Evolutionary conservation across 2,888 invertebrate genomes (phyloP), one percentile per base, ranked within the genome.

Genomic region (Synanthedon formicaeformis): DNA sequence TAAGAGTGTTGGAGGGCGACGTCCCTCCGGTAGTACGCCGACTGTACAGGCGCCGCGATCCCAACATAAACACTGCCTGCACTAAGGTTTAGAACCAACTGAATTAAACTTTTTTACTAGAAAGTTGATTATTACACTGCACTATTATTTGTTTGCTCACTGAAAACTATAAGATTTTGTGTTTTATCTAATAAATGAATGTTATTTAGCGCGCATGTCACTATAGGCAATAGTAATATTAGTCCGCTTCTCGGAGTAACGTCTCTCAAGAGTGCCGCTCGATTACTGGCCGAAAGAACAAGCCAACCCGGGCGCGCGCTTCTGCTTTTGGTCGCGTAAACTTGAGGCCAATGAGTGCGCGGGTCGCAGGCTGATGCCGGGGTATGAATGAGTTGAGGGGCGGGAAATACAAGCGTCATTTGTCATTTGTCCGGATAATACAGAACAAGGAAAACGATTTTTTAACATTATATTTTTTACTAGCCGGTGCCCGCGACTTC

Each of bases 31-130:
- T 59, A 59, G 63, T 34, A 34, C 34, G 64, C 73, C 75, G 73
- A 77, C 78, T 79, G 73, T 78, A 73, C 69, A 69, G 78, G 70
- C 81, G 71, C 71, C 74, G 78, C 81, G 78, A 71, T 80, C 71
- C 75, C 74, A 79, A 86, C 85, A 85, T 85, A 87, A 87, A 87
- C 86, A 87, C 86, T 82, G 77, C 84, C 86, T 82, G 77, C 84
- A 86, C 85, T 76, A 79, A 75, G 73, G 66, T 71, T 67, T 72
- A 79, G 23, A 23, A 72, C 71, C 73, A 78, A 72, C 67, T 69
- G 69, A 63, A 72, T 67, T 68, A 61, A 62, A 40, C 23, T 51
- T 14, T 41, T 13, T 13, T 11, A n/a, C 41, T 1, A n/a, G 45
- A 11, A n/a, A 48, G 41, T 49, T 48, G 48, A 51, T 51, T 50